Evolutionary conservation across 2,888 invertebrate species (phyloP).

Genomic region (Apamea monoglypha): DNA sequence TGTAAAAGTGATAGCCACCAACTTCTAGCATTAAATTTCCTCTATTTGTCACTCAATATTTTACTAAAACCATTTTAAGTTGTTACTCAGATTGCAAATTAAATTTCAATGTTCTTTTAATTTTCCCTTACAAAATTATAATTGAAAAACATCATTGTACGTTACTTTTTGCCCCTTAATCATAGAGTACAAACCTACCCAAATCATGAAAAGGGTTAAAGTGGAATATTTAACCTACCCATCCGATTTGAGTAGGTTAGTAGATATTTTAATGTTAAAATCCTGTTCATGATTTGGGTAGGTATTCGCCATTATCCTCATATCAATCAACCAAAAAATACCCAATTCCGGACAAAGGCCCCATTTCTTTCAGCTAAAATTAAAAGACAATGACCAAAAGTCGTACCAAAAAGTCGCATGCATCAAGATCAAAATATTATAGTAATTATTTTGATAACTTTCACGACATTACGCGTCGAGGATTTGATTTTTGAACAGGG

Average conservation of each 20-base stretch:
- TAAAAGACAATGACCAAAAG: too few species aligned
- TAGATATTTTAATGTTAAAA: too few species aligned
- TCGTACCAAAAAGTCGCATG: too few species aligned
- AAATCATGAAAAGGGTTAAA: neutral
- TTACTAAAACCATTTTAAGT: conserved; percentile 17
- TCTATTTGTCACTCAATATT: conserved; percentile 12
- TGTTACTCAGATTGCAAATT: neutral
- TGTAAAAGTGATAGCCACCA: conserved; percentile 9
- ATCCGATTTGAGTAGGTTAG: too few species aligned
- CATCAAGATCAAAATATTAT: too few species aligned
- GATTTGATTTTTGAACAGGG: too few species aligned
- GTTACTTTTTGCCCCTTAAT: neutral
- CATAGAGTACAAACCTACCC: too few species aligned
- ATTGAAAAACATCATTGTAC: neutral
- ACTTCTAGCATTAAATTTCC: conserved; percentile 21
- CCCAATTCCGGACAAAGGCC: neutral
- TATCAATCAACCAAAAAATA: neutral
- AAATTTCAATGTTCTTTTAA: neutral
- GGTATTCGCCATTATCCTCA: neutral
- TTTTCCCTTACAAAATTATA: neutral
- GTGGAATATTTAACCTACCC: too few species aligned
- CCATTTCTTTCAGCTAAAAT: neutral
- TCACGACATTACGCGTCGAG: too few species aligned
- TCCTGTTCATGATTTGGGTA: neutral
- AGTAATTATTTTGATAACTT: too few species aligned